Evolutionary conservation across 2,797 vertebrate genomes (phyloP).

Genomic region (Sebastes oblongus): DNA sequence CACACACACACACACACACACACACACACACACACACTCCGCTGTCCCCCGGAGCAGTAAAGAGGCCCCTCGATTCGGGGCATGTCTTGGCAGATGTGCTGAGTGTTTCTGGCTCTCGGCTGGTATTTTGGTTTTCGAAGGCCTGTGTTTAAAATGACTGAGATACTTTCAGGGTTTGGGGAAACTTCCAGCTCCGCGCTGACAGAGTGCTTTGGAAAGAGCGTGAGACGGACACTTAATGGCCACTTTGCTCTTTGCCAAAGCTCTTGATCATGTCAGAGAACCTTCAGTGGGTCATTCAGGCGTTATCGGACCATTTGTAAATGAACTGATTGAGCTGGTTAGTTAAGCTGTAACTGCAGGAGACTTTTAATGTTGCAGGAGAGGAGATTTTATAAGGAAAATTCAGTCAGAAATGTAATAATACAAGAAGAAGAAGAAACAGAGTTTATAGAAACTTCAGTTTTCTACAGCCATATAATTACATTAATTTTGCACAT

Average conservation of each 20-base stretch:
- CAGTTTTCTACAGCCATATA: neutral
- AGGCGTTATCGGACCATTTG: conserved; percentile 11
- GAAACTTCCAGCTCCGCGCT: conserved; percentile 45
- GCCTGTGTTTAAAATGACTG: conserved; percentile 81
- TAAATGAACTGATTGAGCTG: neutral
- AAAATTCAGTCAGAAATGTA: neutral
- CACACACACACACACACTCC: neutral
- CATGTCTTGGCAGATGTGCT: conserved; percentile 79
- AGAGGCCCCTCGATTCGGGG: conserved; percentile 54
- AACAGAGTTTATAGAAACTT: neutral
- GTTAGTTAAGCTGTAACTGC: neutral
- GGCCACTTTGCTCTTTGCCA: neutral
- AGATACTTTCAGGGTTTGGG: conserved; percentile 74
- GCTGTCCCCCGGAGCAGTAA: conserved; percentile 16
- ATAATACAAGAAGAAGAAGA: neutral
- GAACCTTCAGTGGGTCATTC: conserved; percentile 1
- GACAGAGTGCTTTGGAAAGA: conserved; percentile 31
- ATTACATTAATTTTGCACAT: neutral
- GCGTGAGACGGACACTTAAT: conserved; percentile 21
- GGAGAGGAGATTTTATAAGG: neutral
- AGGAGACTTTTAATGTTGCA: neutral
- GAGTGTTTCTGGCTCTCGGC: conserved; percentile 60
- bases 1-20: neutral
- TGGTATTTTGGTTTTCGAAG: conserved; percentile 69
- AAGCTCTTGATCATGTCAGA: conserved; percentile 30